Evolutionary conservation across 2,888 invertebrate species (phyloP).

Genomic region (Gymnoscelis rufifasciata): DNA sequence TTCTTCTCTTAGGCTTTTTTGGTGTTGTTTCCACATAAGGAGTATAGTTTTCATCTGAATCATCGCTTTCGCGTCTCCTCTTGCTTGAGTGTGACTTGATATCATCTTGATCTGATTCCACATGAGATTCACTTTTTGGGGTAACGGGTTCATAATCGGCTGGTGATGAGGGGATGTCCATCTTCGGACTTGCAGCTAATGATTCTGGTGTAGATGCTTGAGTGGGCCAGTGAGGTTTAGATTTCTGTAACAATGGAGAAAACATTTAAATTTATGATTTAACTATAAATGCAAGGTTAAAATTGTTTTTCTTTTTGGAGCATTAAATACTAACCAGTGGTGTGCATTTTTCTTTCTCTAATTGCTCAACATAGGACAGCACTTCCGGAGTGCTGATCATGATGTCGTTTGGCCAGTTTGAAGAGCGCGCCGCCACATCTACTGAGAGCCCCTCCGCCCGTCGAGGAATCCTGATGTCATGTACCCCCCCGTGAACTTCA

Average conservation of each 20-base stretch:
- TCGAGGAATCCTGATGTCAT: constrained; percentile 30
- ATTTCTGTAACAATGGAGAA: constrained; percentile 40
- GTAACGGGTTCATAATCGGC: constrained; percentile 60
- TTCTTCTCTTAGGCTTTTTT: constrained; percentile 57
- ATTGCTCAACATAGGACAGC: constrained; percentile 64
- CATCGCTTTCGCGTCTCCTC: constrained; percentile 58
- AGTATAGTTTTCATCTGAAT: constrained; percentile 67
- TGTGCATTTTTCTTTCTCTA: constrained; percentile 62
- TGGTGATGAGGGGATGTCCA: constrained; percentile 45
- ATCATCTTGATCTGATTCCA: constrained; percentile 65
- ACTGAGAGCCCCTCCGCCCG: constrained; percentile 46
- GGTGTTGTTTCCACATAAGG: constrained; percentile 55
- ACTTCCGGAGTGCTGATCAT: constrained; percentile 69
- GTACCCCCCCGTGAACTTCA: constrained; percentile 27
- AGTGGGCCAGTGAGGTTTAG: constrained; percentile 37
- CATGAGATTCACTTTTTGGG: constrained; percentile 63
- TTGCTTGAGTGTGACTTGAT: constrained; percentile 41
- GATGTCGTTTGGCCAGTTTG: constrained; percentile 45
- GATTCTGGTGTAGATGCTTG: constrained; percentile 31
- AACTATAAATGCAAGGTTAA: too few species aligned
- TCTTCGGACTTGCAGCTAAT: constrained; percentile 35
- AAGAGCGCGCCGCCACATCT: constrained; percentile 47
- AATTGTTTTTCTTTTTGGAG: too few species aligned
- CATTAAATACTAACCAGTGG: constrained; percentile 43
- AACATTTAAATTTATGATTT: not conserved